These are phyloP conservation scores for Cheilosia vulpina DNA, from an alignment of 2,888 invertebrate genomes.

Conservation along the genomic window DNA sequence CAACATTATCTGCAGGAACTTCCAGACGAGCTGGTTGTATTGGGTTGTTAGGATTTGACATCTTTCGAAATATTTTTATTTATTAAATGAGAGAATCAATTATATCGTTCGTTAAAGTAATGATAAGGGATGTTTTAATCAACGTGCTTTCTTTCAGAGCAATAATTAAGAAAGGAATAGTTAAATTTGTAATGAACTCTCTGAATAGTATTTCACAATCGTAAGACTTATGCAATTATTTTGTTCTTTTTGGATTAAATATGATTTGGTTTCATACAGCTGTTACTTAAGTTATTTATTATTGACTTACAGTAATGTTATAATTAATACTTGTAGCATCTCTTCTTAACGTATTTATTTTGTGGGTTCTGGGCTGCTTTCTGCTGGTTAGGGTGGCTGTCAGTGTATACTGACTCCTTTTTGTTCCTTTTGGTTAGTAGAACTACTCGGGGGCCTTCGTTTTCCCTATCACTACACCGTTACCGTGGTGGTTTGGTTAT, in stretches of 20 bases:
- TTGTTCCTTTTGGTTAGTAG: conserved; percentile 9
- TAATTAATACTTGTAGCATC: too few relatives aligned
- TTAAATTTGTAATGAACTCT: background rate
- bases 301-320: too few relatives aligned
- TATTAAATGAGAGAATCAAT: conserved; percentile 12
- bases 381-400: background rate
- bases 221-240: background rate
- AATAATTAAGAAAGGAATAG: background rate
- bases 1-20: too few relatives aligned
- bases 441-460: background rate
- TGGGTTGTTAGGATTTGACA: too few relatives aligned
- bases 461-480: conserved; percentile 11
- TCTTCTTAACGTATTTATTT: too few relatives aligned
- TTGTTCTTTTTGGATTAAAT: background rate
- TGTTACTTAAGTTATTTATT: too few relatives aligned
- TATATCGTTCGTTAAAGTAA: conserved; percentile 14
- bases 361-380: background rate
- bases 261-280: background rate
- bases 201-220: background rate
- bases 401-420: conserved; percentile 12
- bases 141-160: background rate
- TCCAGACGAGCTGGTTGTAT: too few relatives aligned
- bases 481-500: background rate
- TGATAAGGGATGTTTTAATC: background rate
- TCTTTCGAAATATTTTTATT: background rate